Percentiles rank a stretch among this genome's conserved stretches.
Evolutionary conservation across 1,140 invertebrate genomes (phyloP).

Genomic region (Asbolus verrucosus): DNA sequence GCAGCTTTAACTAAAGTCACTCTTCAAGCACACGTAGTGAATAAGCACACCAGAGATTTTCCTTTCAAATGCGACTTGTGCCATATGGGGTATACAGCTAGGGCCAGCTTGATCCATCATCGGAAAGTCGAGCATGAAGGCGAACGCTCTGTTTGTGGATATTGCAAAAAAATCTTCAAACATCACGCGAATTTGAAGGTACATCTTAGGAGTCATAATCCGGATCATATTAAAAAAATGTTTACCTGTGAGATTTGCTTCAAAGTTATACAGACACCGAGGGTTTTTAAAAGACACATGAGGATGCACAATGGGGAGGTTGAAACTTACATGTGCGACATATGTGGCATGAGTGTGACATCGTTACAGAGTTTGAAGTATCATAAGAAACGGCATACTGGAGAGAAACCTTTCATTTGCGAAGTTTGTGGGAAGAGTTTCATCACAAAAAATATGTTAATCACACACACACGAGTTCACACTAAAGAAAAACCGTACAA

Average conservation of each 20-base stretch:
- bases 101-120: too few species aligned
- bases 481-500: slow-evolving; percentile 67
- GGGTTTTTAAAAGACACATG: background rate
- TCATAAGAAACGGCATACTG: slow-evolving; percentile 19
- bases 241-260: slow-evolving; percentile 46
- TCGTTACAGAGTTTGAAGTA: background rate
- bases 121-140: too few species aligned
- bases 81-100: background rate
- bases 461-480: slow-evolving; percentile 61
- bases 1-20: background rate
- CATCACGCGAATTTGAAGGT: too few species aligned
- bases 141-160: too few species aligned
- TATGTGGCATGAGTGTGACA: background rate
- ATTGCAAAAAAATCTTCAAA: too few species aligned
- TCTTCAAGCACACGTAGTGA: background rate
- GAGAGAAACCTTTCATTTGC: slow-evolving; percentile 41
- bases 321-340: background rate
- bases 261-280: background rate
- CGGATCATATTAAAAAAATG: slow-evolving; percentile 2
- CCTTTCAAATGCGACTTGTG: slow-evolving; percentile 2
- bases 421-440: slow-evolving; percentile 37
- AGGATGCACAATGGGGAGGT: background rate
- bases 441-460: background rate
- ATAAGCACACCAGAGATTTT: background rate
- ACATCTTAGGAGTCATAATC: slow-evolving; percentile 41